A percentile compares a stretch with the other conserved stretches of the same genome.
Evolutionary conservation across 2,797 vertebrate species (phyloP).

Genomic region (Tokudaia tokunoshimensis): DNA sequence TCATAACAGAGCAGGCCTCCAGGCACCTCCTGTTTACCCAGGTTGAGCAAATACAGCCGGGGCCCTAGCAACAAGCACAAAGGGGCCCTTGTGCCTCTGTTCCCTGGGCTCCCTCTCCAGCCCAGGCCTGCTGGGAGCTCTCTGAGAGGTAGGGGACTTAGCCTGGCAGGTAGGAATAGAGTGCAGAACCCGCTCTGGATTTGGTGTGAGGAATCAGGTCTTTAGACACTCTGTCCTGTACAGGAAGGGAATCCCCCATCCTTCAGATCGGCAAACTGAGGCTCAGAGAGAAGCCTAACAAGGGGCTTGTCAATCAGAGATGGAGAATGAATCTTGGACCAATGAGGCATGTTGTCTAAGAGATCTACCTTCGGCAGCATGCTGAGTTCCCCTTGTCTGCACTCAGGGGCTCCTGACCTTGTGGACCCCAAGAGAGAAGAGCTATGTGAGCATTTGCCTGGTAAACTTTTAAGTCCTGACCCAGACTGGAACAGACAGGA

Average conservation of each 20-base stretch:
- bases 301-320: background rate
- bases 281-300: background rate
- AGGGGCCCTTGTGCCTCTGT: constrained; percentile 27
- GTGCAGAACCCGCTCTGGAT: background rate
- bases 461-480: too few species aligned
- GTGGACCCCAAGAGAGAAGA: background rate
- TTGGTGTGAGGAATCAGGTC: background rate
- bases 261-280: background rate
- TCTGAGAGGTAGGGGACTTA: background rate
- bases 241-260: background rate
- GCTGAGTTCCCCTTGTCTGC: background rate
- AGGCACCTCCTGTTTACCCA: constrained; percentile 81
- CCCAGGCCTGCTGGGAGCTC: constrained; percentile 51
- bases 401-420: background rate
- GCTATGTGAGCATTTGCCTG: rapidly evolving
- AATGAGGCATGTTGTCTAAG: rapidly evolving
- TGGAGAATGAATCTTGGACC: background rate
- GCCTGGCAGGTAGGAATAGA: background rate
- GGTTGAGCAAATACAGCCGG: constrained; percentile 75
- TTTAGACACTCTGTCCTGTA: rapidly evolving
- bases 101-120: background rate
- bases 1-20: constrained; percentile 70
- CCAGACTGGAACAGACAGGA: background rate
- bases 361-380: rapidly evolving
- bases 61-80: constrained; percentile 81